Evolutionary conservation across 1,140 invertebrate species (phyloP), one percentile per base, ranked within the genome.

Genomic region (Drosophila lini): DNA sequence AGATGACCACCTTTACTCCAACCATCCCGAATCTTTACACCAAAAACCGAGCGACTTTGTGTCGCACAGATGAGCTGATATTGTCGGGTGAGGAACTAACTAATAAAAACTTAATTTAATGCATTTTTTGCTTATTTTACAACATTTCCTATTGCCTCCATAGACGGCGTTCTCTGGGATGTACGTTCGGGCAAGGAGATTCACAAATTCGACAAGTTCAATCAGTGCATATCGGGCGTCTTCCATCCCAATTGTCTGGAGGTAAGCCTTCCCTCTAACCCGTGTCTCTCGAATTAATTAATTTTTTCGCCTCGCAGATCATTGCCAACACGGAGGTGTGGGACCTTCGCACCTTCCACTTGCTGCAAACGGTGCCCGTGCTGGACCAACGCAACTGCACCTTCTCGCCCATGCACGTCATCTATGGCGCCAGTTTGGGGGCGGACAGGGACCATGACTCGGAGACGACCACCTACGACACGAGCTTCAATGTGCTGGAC

Each of bases 191-290:
- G 96, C 4, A 97, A 96, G 81, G 95, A 97, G 81, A 97, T 99
- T 50, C 98, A 99, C 92, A 99, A 99, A 90, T 98, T 99, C 89
- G 99, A 99, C 93, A 99, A 99, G 93, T 94, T 99, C 22, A 99
- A 99, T 93, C 96, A 98, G 90, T 96, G 96, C 40, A 94, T 99
- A 22, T 99, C 97, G 90, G 99, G 98, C 1, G 96, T 98, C 2
- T 99, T 99, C 92, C 98, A 99, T 95, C 98, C 98, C 0, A 98
- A 98, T 92, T 98, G 98, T 0, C 94, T 98, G 41, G 98, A 99
- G 93, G 97, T 98, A 79, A 94, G 77, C 1, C 13, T 3, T 6
- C 1, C 0, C 0, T 9, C 3, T n/a, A n/a, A 36, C 2, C 32
- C 8, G 7, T 5, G 2, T 15, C 22, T 36, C 13, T 10, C n/a